Evolutionary conservation across 2,113 vertebrate genomes (phyloP).

Genomic region (Cricetomys ansorgei): DNA sequence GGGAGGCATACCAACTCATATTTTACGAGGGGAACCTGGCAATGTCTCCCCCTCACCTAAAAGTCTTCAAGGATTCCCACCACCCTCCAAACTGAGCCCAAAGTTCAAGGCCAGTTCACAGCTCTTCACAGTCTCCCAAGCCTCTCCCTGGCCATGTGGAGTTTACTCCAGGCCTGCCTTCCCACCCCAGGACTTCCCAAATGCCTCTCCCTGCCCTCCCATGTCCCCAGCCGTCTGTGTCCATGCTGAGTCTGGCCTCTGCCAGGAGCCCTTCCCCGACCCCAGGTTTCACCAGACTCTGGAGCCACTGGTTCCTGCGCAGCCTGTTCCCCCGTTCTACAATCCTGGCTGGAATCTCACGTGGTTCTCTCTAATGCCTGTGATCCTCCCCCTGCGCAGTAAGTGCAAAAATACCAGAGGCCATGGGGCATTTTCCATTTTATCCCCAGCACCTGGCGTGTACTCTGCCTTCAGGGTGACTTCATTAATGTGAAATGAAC

Average conservation of each 20-base stretch:
- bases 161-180: background rate
- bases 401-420: background rate
- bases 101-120: background rate
- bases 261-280: background rate
- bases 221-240: background rate
- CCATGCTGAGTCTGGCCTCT: background rate
- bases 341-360: accelerated
- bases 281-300: background rate
- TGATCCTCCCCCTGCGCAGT: background rate
- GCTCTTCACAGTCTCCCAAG: background rate
- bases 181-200: background rate
- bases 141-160: background rate
- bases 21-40: background rate
- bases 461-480: background rate
- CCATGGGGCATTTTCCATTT: background rate
- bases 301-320: background rate
- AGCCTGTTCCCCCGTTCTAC: background rate
- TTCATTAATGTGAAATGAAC: background rate
- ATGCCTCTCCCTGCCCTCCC: background rate
- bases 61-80: background rate
- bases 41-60: background rate
- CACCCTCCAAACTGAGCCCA: background rate
- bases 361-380: background rate
- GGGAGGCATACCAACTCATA: too few relatives aligned
- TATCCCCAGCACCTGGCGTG: background rate